Conservation (phyloP, 1,140 invertebrate genomes). For the Melitaea cinxia region DNA sequence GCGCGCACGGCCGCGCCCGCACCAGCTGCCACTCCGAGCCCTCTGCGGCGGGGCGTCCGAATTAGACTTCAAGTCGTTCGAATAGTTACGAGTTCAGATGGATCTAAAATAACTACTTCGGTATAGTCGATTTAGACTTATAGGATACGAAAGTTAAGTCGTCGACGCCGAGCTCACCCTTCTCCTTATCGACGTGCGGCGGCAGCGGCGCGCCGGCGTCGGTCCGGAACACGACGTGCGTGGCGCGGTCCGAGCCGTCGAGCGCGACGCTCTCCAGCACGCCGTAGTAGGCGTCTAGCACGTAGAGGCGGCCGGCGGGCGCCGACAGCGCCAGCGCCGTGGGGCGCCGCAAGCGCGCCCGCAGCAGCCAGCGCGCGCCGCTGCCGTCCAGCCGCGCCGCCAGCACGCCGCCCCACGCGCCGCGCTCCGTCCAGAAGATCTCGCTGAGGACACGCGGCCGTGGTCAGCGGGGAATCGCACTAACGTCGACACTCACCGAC, state of each 20-base stretch:
- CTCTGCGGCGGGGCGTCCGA: conserved; percentile 7
- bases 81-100: no score
- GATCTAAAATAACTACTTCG: no score
- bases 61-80: no score
- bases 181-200: conserved; percentile 8
- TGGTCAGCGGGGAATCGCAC: conserved; percentile 31
- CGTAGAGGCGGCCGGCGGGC: conserved; percentile 54
- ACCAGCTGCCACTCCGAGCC: conserved; percentile 33
- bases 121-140: no score
- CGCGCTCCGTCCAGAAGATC: conserved; percentile 60
- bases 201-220: conserved; percentile 30
- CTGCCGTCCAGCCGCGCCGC: conserved; percentile 41
- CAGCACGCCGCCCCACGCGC: conserved; percentile 39
- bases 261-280: conserved; percentile 48
- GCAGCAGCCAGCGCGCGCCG: conserved; percentile 36
- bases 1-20: conserved; percentile 44
- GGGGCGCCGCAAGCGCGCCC: conserved; percentile 76
- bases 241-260: conserved; percentile 42
- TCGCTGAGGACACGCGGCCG: conserved; percentile 27
- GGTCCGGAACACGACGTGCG: conserved; percentile 45
- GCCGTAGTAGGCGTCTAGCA: conserved; percentile 49
- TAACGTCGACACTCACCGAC: no score
- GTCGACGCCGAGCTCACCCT: conserved; percentile 16
- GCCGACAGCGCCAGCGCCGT: conserved; percentile 85
- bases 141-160: no score